A percentile compares a stretch with the other conserved stretches of the same genome.
Conservation (phyloP, 2,113 vertebrate genomes). For the Clarias macrocephalus region DNA sequence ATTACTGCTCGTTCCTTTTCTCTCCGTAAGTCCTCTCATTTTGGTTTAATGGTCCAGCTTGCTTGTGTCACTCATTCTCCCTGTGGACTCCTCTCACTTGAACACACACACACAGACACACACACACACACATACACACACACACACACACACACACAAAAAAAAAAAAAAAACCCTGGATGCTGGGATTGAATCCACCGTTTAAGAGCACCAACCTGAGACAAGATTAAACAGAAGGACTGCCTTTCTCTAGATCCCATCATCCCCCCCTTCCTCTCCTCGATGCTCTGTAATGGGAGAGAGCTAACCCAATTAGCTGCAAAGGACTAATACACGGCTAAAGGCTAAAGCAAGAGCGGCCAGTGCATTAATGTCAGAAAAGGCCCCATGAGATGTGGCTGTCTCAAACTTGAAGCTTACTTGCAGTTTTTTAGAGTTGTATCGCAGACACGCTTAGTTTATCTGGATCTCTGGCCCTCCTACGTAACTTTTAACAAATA, state of each 20-base stretch:
- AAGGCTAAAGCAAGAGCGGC: slow-evolving; percentile 44
- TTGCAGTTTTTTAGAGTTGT: slow-evolving; percentile 36
- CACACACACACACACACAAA: neutral
- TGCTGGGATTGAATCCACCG: slow-evolving; percentile 24
- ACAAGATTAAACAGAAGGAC: slow-evolving; percentile 33
- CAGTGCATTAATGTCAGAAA: slow-evolving; percentile 37
- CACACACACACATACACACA: neutral
- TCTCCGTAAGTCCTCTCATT: slow-evolving; percentile 2
- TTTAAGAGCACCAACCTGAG: neutral
- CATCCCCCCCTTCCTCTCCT: slow-evolving; percentile 2
- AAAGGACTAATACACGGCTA: slow-evolving; percentile 28
- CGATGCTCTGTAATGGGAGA: slow-evolving; percentile 41
- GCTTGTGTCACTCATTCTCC: slow-evolving; percentile 23
- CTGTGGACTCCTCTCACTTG: neutral
- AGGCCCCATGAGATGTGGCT: slow-evolving; percentile 31
- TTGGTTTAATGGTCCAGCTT: slow-evolving; percentile 22
- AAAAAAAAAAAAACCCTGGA: neutral
- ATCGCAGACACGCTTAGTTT: slow-evolving; percentile 26
- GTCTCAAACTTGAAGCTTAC: slow-evolving; percentile 25
- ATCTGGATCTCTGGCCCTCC: slow-evolving; percentile 41
- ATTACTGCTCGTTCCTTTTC: neutral
- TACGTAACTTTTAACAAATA: slow-evolving; percentile 45
- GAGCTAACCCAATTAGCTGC: slow-evolving; percentile 49
- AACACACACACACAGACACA: neutral
- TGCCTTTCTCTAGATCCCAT: slow-evolving; percentile 17